Percentiles rank a stretch among this genome's conserved stretches.
Conservation (phyloP, 2,113 vertebrate genomes). For the Tylochromis polylepis region DNA sequence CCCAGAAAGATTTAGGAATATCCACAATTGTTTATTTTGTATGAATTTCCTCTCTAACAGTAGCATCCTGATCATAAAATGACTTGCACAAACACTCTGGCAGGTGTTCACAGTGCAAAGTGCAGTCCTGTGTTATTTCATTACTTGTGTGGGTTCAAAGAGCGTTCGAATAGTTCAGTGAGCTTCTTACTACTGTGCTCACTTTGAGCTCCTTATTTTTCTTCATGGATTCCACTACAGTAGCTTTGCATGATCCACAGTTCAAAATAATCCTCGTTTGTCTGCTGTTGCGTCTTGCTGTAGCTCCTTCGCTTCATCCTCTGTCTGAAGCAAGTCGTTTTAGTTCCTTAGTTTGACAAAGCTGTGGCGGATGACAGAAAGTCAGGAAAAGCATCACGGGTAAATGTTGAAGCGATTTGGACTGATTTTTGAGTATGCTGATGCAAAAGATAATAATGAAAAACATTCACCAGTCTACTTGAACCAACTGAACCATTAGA, state of each 20-base stretch:
- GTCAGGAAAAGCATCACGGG: neutral
- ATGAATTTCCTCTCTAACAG: neutral
- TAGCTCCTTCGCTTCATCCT: neutral
- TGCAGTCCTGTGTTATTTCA: neutral
- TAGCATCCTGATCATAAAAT: neutral
- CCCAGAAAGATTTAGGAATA: neutral
- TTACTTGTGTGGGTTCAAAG: neutral
- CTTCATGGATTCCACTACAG: rapidly evolving
- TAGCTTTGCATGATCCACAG: neutral
- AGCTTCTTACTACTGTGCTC: neutral
- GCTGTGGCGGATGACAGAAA: neutral
- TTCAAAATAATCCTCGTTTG: neutral
- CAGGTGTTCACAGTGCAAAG: neutral
- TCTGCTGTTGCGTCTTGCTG: neutral
- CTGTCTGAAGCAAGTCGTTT: neutral
- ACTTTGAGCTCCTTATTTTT: neutral
- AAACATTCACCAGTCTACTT: neutral
- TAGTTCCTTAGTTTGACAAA: neutral
- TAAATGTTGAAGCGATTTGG: neutral
- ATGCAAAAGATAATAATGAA: neutral
- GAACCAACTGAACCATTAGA: neutral
- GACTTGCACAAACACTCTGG: neutral
- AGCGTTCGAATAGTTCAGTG: neutral
- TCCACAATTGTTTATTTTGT: neutral
- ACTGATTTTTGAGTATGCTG: neutral